Base-by-base conservation (phyloP, 2,888 invertebrate genomes). In the Meloe dianella region DNA sequence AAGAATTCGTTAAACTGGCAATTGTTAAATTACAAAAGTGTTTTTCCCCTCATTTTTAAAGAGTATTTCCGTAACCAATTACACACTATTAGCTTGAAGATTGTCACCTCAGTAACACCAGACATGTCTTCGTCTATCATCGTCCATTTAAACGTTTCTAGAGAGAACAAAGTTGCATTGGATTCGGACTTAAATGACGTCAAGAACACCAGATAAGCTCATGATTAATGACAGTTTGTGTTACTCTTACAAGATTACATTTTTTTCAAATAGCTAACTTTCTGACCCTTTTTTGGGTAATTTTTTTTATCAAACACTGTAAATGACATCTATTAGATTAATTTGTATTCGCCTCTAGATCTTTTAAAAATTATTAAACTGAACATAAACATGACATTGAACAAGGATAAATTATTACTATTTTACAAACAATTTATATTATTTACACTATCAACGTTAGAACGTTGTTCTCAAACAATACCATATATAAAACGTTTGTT, bases 221-320 rank as follows among this genome's bases (percentile, higher is more conserved):
- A 71, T 79, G 79, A 79, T 79, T 79, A 78, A 79, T 79, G 78
- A 75, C 75, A 75, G 77, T 78, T 69, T 77, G 75, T 74, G 78
- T 78, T 78, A 75, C 77, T 78, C 76, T 75, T 76, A 67, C 70
- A 66, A 78, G 78, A 79, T 78, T 76, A 77, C 74, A 74, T 78
- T 79, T 78, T 79, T 78, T 77, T 74, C 73, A 64, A 63, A 69
- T 69, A 56, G 64, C 64, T 51, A 69, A 69, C 66, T 69, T 69
- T 66, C 61, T 69, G 66, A 69, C 66, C 65, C 61, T 66, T 63
- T 61, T 62, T 47, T 7, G 27, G 32, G 17, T 30, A 62, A 63
- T 65, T 68, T 41, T 68, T 63, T 65, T 65, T 63, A 60, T 64
- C 59, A 59, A 57, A 20, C 12, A 22, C 60, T 68, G 65, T 63